Evolutionary conservation across 1,140 invertebrate species (phyloP).

Genomic region (Tetranychus cinnabarinus): DNA sequence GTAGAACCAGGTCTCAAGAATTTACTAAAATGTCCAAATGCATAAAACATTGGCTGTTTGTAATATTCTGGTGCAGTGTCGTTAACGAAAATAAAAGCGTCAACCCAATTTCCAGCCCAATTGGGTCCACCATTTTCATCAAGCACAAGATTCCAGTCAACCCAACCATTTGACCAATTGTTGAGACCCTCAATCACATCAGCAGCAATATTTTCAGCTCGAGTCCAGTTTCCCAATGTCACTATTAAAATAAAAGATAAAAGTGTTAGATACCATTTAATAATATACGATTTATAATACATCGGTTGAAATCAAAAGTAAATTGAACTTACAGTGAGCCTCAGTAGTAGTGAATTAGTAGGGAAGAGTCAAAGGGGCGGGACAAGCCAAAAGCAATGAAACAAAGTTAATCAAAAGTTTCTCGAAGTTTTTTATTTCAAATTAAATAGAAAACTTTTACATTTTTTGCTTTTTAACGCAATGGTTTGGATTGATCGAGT

Average conservation of each 20-base stretch:
- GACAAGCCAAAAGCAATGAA: no score
- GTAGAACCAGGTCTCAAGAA: conserved; percentile 1
- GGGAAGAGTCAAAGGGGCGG: no score
- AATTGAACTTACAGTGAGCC: no score
- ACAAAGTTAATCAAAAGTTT: no score
- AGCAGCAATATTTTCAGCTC: conserved; percentile 4
- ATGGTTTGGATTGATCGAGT: no score
- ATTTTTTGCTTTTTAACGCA: no score
- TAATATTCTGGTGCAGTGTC: conserved; percentile 21
- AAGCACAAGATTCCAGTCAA: conserved; percentile 30
- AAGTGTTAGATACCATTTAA: background rate
- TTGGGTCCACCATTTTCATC: conserved; percentile 25
- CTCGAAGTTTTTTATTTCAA: no score
- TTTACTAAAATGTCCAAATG: conserved; percentile 26
- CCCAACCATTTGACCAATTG: conserved; percentile 23
- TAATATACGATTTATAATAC: background rate
- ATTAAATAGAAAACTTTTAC: no score
- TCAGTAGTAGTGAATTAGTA: background rate
- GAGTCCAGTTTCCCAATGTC: conserved; percentile 2
- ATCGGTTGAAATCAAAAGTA: no score
- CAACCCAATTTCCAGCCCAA: conserved; percentile 25
- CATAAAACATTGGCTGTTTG: conserved; percentile 31
- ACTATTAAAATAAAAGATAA: background rate
- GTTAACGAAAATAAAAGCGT: conserved; percentile 26
- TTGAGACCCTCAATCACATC: conserved; percentile 16